Percentiles rank a stretch among this genome's conserved stretches.
These are phyloP conservation scores for Plemyria rubiginata DNA, from an alignment of 2,888 invertebrate genomes.

Conservation along the genomic window DNA sequence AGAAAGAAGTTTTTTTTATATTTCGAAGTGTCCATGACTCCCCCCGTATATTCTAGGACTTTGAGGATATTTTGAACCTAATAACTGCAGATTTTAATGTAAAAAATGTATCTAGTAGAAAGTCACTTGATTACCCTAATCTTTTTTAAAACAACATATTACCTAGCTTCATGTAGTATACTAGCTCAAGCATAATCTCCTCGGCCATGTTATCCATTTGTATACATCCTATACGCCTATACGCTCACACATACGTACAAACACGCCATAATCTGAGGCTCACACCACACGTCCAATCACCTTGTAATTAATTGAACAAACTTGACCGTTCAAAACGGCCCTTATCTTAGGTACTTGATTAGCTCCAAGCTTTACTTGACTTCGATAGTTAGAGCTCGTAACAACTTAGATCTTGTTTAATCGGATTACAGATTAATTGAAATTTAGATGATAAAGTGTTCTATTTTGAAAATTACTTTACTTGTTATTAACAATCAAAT, in stretches of 20 bases:
- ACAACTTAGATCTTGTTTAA: constrained; percentile 12
- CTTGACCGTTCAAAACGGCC: constrained; percentile 12
- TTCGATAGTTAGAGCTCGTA: constrained; percentile 18
- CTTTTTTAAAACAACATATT: no score
- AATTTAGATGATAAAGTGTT: constrained; percentile 8
- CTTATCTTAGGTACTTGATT: constrained; percentile 26
- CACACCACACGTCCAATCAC: constrained; percentile 7
- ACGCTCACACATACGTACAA: not conserved
- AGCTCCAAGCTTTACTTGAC: constrained; percentile 19
- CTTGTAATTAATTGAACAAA: constrained; percentile 12
- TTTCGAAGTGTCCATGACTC: no score
- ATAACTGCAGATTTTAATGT: no score
- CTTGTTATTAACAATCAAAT: not conserved
- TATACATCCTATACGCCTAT: not conserved
- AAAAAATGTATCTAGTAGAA: no score
- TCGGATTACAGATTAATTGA: constrained; percentile 14
- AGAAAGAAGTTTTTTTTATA: no score
- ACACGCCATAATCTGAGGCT: constrained; percentile 1
- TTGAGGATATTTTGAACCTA: no score
- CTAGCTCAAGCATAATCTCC: not conserved
- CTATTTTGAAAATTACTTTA: not conserved
- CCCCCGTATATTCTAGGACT: no score
- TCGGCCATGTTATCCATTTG: not conserved
- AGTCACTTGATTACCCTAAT: no score
- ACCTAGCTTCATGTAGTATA: no score